A percentile compares a stretch with the other conserved stretches of the same genome.
Conservation (phyloP, 2,113 vertebrate genomes). For the Pontoporia blainvillei region DNA sequence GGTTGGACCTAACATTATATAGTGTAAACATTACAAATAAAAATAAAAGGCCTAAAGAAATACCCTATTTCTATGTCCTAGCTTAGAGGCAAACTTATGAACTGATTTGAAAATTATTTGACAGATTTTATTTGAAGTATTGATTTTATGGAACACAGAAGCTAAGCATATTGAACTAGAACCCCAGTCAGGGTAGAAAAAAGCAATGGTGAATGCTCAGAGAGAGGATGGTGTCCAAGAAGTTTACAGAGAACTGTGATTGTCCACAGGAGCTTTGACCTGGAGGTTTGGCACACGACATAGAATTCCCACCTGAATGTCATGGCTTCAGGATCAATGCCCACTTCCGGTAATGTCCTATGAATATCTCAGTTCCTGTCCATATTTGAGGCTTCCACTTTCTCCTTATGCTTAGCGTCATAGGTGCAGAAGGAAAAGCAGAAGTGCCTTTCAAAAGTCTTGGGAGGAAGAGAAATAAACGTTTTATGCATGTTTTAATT, state of each 20-base stretch:
- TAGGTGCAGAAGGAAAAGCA: neutral
- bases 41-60: neutral
- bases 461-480: neutral
- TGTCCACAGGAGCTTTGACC: neutral
- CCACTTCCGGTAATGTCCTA: neutral
- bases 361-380: neutral
- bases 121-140: neutral
- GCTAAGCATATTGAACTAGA: neutral
- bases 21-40: neutral
- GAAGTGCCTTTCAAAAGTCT: neutral
- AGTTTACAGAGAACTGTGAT: neutral
- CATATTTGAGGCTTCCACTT: neutral
- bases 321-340: neutral
- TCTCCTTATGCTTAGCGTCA: neutral
- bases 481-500: neutral
- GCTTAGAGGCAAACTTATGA: neutral
- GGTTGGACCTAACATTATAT: neutral
- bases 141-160: neutral
- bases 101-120: neutral
- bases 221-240: neutral
- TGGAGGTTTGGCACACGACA: neutral
- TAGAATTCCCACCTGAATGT: neutral
- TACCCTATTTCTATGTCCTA: neutral
- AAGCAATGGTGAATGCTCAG: neutral
- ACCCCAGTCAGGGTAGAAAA: neutral